Evolutionary conservation across 2,888 invertebrate genomes (phyloP), one percentile per base, ranked within the genome.

Genomic region (Cryptocheilus praepositus): DNA sequence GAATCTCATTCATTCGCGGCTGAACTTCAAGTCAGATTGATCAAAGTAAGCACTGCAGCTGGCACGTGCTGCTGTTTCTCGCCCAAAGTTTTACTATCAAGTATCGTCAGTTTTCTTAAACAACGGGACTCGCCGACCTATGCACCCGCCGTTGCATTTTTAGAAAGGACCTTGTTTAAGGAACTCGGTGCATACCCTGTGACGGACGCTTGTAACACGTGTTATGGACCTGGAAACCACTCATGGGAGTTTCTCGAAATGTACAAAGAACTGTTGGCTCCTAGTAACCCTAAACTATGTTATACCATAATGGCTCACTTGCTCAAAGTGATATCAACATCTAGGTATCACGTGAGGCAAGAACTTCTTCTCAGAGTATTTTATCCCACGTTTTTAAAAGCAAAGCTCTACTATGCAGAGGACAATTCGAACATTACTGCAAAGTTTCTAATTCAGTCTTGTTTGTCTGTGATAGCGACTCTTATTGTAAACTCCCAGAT

Each of bases 1-100:
- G 91, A 91, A 62, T 90, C 90, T 2, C 87, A 86, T 22, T 80
- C 89, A 0, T 90, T 90, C 0, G 85, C 86, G 0, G 79, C 83
- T 13, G 85, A 89, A 15, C 81, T 92, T 1, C 86, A 91, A 46
- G 86, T 89, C 18, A 89, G 91, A 66, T 80, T 91, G n/a, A 83
- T 92, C 0, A 90, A 91, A 71, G 91, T 91, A 1, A 91, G 92
- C 89, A 89, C 91, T 8, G 88, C 88, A 54, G 90, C 91, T 61
- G 93, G 93, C 0, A 92, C 91, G 0, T 93, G 93, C 80, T 93
- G 93, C 81, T 93, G 93, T 81, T 91, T 92, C 79, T 91, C 92
- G 0, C 90, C 92, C 0, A 90, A 89, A 13, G 83, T 88, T 3
- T 83, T 92, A 0, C 88, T 92, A 83, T 89, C 90, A 61, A 90